Percentiles rank a stretch among this genome's conserved stretches.
Evolutionary conservation across 2,888 invertebrate species (phyloP).

Genomic region (Hofmannophila pseudospretella): DNA sequence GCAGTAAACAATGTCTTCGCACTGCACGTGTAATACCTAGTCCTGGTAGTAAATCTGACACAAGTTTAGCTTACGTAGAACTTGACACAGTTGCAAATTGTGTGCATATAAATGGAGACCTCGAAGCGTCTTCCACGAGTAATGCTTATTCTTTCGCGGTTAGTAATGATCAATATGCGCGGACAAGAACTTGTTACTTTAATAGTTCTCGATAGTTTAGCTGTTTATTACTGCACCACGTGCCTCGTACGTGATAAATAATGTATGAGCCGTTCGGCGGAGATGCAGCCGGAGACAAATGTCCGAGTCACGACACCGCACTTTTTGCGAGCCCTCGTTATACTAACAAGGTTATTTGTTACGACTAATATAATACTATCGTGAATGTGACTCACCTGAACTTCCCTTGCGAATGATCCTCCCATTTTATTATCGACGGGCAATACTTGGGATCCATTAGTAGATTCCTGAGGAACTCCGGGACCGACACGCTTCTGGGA

Average conservation of each 20-base stretch:
- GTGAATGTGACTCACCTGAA: constrained; percentile 80
- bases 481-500: constrained; percentile 78
- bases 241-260: constrained; percentile 53
- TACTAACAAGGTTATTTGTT: constrained; percentile 10
- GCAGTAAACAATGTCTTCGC: not conserved
- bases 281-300: constrained; percentile 31
- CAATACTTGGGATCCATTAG: constrained; percentile 86
- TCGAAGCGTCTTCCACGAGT: constrained; percentile 12
- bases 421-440: constrained; percentile 92
- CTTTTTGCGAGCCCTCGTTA: constrained; percentile 23
- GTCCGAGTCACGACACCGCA: constrained; percentile 39
- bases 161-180: constrained; percentile 27
- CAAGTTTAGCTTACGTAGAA: constrained; percentile 1
- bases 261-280: constrained; percentile 38
- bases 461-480: constrained; percentile 92
- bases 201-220: constrained; percentile 37
- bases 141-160: constrained; percentile 15
- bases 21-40: too few species aligned
- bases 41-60: too few species aligned
- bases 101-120: constrained; percentile 1
- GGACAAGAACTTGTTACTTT: constrained; percentile 21
- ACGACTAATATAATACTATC: constrained; percentile 9
- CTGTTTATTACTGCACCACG: constrained; percentile 49
- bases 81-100: constrained; percentile 23
- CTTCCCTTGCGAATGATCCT: constrained; percentile 88